Evolutionary conservation across 2,888 invertebrate species (phyloP).

Genomic region (Agrotis clavis): DNA sequence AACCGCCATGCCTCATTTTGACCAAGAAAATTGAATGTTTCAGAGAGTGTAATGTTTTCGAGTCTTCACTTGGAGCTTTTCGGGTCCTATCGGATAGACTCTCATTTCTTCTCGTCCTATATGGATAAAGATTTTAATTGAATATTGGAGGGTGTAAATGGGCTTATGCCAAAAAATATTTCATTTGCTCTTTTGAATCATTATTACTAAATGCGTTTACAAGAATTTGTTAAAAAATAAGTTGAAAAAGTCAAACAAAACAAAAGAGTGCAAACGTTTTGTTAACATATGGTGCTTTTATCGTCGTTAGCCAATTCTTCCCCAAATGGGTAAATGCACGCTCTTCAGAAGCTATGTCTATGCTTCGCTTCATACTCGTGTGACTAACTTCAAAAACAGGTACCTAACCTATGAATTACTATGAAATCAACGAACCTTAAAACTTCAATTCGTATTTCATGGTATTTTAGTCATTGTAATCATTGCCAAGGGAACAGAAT

Average conservation of each 20-base stretch:
- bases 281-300: not conserved
- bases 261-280: too few species aligned
- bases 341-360: not conserved
- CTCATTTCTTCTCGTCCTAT: not conserved
- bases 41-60: not conserved
- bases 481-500: conserved; percentile 67
- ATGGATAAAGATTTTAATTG: too few species aligned
- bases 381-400: conserved; percentile 12
- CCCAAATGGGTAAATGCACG: not conserved
- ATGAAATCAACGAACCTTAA: conserved; percentile 8
- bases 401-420: not conserved
- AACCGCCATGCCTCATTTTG: not conserved
- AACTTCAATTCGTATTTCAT: conserved; percentile 64
- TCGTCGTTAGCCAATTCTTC: not conserved
- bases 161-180: not conserved
- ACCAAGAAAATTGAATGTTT: not conserved
- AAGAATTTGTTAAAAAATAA: not conserved
- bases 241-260: not conserved
- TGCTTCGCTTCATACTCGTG: not conserved
- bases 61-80: not conserved
- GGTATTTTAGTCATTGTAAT: conserved; percentile 74
- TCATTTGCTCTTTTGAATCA: not conserved
- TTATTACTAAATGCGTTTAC: conserved; percentile 25
- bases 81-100: not conserved
- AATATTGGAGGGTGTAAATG: too few species aligned